Conservation (phyloP, 1,140 invertebrate genomes). For the Galleria mellonella region DNA sequence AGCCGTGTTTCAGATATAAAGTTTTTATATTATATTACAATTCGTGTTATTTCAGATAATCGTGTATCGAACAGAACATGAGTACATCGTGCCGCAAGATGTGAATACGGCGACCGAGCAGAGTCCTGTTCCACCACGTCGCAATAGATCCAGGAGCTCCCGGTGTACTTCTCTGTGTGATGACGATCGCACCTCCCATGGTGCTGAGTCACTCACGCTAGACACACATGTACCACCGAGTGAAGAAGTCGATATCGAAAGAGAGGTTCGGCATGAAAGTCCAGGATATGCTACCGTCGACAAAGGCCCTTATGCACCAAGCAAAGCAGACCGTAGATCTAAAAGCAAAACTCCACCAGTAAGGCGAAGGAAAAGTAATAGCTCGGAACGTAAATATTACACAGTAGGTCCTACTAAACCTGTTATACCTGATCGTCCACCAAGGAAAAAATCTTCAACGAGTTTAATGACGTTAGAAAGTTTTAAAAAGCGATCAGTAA, state of each 20-base stretch:
- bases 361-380: conserved; percentile 53
- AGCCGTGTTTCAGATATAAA: not conserved
- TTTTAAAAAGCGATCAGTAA: conserved; percentile 54
- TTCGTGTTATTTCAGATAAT: conserved; percentile 70
- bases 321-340: conserved; percentile 40
- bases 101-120: conserved; percentile 58
- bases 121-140: conserved; percentile 57
- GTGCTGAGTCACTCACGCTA: conserved; percentile 78
- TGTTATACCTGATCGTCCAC: conserved; percentile 59
- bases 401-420: conserved; percentile 76
- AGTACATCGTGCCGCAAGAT: conserved; percentile 76
- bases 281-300: conserved; percentile 82
- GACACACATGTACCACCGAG: conserved; percentile 54
- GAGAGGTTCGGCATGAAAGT: conserved; percentile 72
- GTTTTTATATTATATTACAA: conserved; percentile 3
- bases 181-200: conserved; percentile 81
- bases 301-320: conserved; percentile 55
- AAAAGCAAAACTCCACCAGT: conserved; percentile 58
- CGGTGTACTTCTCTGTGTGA: conserved; percentile 77
- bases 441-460: conserved; percentile 71
- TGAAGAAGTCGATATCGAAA: conserved; percentile 59
- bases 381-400: conserved; percentile 79
- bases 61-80: conserved; percentile 77
- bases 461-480: conserved; percentile 68
- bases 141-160: conserved; percentile 75